These are phyloP conservation scores for Xanthostigma xanthostigma DNA, from an alignment of 2,888 invertebrate species.

Conservation along the genomic window DNA sequence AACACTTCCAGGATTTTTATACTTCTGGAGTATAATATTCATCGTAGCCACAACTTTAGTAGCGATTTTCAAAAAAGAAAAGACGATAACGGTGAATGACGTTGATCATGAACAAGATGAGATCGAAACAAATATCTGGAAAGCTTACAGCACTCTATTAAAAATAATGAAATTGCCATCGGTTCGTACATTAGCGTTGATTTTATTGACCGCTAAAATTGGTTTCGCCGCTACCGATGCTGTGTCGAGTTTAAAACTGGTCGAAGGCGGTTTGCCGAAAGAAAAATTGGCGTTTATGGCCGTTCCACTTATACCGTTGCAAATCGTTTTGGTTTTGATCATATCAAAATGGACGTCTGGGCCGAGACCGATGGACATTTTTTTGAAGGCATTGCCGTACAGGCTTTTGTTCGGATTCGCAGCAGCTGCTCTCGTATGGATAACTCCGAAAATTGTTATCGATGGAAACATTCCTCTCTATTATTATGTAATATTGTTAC, in stretches of 20 bases:
- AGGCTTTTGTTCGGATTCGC: slow-evolving; percentile 74
- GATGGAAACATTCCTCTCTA: slow-evolving; percentile 49
- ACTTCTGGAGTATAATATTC: slow-evolving; percentile 91
- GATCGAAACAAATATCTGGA: slow-evolving; percentile 34
- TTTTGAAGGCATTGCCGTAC: slow-evolving; percentile 76
- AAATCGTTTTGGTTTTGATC: slow-evolving; percentile 74
- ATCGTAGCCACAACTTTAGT: slow-evolving; percentile 80
- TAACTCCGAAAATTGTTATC: slow-evolving; percentile 61
- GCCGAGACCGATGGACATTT: slow-evolving; percentile 76
- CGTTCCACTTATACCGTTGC: slow-evolving; percentile 85
- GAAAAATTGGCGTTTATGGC: slow-evolving; percentile 87
- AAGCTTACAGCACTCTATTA: slow-evolving; percentile 71
- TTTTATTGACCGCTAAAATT: slow-evolving; percentile 85
- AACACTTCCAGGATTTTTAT: slow-evolving; percentile 58
- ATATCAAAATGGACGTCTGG: slow-evolving; percentile 57
- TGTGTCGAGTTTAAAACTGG: slow-evolving; percentile 84
- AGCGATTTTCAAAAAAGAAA: slow-evolving; percentile 75
- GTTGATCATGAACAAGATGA: slow-evolving; percentile 26
- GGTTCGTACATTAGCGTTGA: slow-evolving; percentile 59
- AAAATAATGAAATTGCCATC: slow-evolving; percentile 72
- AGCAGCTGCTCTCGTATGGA: slow-evolving; percentile 69
- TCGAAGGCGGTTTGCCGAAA: slow-evolving; percentile 91
- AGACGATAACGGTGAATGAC: slow-evolving; percentile 29
- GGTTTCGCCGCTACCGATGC: slow-evolving; percentile 94
- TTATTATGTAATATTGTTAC: slow-evolving; percentile 62